Evolutionary conservation across 2,113 vertebrate genomes (phyloP), one percentile per base, ranked within the genome.

Genomic region (Blennius ocellaris): DNA sequence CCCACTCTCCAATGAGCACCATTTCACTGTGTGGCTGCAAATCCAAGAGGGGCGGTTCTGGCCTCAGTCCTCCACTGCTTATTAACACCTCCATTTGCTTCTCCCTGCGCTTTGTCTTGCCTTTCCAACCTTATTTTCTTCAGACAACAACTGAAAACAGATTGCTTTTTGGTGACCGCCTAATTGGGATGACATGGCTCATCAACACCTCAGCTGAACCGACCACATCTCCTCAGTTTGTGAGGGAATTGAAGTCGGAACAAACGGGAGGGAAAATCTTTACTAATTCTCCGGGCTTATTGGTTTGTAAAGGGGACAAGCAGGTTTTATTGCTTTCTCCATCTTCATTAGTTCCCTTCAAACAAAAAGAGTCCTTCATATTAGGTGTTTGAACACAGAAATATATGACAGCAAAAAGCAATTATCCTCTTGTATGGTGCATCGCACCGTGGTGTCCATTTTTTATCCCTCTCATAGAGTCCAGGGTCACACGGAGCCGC

Each of bases 111-210:
- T 49, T 65, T 59, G 41, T 56, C 37, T 69, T 6, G 3, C 14
- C 53, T 70, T 67, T 80, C 59, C 21, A 44, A 3, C 17, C 51
- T 79, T 73, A 72, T 87, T 80, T 78, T 76, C 74, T 52, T 55
- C 53, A 76, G 59, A 67, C 70, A 84, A 82, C 78, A 81, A 78
- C 65, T 77, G 79, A 75, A 78, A 87, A 61, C 70, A 81, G 80
- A 89, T 88, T 86, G 82, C 68, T 73, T 80, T 76, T 81, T 78
- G 77, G 75, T 68, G 59, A 59, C 48, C 14, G 38, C 63, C 70
- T 87, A 89, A 90, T 90, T 87, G 80, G 65, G 80, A 84, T 79
- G 86, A 86, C 83, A 78, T 77, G 66, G 76, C 81, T 89, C 84
- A 87, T 89, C 89, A 89, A 69, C 80, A 88, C 84, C 80, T 74